Base-by-base conservation (phyloP, 2,888 invertebrate genomes). In the Antheraea yamamai region DNA sequence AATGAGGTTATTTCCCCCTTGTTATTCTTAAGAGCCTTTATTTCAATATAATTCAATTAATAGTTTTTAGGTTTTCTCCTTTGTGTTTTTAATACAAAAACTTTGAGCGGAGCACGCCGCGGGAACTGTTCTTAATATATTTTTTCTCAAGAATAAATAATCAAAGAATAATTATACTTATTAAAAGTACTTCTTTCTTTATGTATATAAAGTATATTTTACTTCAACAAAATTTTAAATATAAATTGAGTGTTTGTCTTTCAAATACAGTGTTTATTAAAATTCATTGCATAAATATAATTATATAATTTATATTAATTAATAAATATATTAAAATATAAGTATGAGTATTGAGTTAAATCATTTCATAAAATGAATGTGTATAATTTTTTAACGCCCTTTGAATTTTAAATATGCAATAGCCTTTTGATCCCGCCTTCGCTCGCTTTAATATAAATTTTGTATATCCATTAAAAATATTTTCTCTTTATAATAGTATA, bases 41-140 rank as follows among this genome's bases (percentile, higher is more conserved):
- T 79, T 78, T 78, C 68, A 76, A 77, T 75, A 78, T 78, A 79
- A 77, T 83, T 82, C 77, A 82, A 83, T 83, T 83, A 79, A 78
- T 81, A 81, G 82, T 80, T 82, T 79, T 79, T 82, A 79, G 81
- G 73, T 77, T 83, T 80, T 82, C 81, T 81, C 82, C 80, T 80
- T 76, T 81, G 83, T 83, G 81, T 87, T 86, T 81, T 82, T 66
- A 74, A 74, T 74, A 74, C 68, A 74, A 68, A 74, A 74, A 74
- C 74, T 74, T 68, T 14, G 74, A 72, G 52, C 52, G 30, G 52
- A 8, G 52, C 55, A n/a, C 70, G 39, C 20, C 70, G 68, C 30
- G 55, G 72, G 26, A 26, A 52, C n/a, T 72, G 23, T 55, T 51
- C 30, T 72, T 39, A 71, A 71, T 71, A 47, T 47, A 47, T 30